Evolutionary conservation across 1,140 invertebrate species (phyloP).

Genomic region (Orius insidiosus): DNA sequence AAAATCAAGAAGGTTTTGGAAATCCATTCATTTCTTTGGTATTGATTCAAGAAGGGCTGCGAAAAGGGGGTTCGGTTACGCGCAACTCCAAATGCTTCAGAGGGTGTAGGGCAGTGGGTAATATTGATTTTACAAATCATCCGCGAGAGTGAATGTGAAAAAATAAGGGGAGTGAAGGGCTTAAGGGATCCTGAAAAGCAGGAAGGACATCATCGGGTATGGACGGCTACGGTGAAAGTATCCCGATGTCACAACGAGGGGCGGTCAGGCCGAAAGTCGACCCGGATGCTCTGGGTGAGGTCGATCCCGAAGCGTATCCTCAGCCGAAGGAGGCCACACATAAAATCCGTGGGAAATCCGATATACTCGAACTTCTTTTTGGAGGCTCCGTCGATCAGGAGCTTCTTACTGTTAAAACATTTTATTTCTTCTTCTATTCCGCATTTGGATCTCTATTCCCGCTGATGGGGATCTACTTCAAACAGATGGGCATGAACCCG

Average conservation of each 20-base stretch:
- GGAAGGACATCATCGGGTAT: conserved; percentile 2
- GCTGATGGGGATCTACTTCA: conserved; percentile 96
- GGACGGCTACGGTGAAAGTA: conserved; percentile 14
- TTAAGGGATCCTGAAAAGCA: no score
- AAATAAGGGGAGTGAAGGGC: no score
- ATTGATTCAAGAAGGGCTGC: no score
- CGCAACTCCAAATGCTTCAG: no score
- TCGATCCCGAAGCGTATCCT: conserved; percentile 51
- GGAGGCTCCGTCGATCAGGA: conserved; percentile 65
- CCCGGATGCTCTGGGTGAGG: conserved; percentile 52
- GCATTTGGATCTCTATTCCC: conserved; percentile 97
- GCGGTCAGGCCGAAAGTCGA: conserved; percentile 44
- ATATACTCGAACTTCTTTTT: conserved; percentile 66
- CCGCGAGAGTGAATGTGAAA: no score
- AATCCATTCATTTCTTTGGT: no score
- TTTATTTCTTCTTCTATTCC: conserved; percentile 99
- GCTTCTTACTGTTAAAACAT: conserved; percentile 81
- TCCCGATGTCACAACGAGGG: conserved; percentile 20
- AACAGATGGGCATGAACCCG: conserved; percentile 95
- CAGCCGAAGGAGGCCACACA: conserved; percentile 72
- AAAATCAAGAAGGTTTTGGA: no score
- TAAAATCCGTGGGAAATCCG: conserved; percentile 69
- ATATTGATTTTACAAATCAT: no score
- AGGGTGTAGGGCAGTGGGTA: no score
- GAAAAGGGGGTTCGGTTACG: no score